Base-by-base conservation (phyloP, 2,888 invertebrate species). In the Tenthredo livida region DNA sequence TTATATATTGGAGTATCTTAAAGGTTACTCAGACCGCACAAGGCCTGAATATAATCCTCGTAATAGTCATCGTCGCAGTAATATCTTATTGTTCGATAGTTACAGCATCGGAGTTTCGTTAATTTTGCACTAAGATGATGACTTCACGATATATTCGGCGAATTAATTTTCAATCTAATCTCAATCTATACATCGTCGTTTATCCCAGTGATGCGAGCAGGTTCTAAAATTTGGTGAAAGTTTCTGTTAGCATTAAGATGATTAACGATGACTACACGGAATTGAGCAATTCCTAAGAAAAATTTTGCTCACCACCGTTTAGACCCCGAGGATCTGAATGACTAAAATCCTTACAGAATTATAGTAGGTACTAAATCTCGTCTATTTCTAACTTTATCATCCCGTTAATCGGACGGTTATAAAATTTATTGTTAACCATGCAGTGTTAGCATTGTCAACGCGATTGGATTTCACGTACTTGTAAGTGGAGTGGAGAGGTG, bases 161-260 rank as follows among this genome's bases (percentile, higher is more conserved):
- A 61, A 61, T 61, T 61, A 25, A 70, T 70, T 70, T 17, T n/a
- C 33, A n/a, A n/a, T 9, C 29, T 37, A 7, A 70, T 70, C 54
- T 54, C 54, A 0, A n/a, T n/a, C 54, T 54, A n/a, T 12, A 37
- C 33, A 33, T 72, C n/a, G 15, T 72, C 33, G 1, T 72, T 72
- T 72, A 40, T 72, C 7, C 17, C 6, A 40, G 15, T 40, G 37
- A 9, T 37, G 17, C 40, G 70, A n/a, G 40, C 70, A 37, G 61
- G 70, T n/a, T n/a, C n/a, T 72, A 50, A 77, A 29, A 77, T 73
- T 73, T 54, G 54, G 77, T 54, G 77, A 77, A 77, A 50, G 54
- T 77, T 77, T 54, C 10, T 4, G 72, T 73, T 6, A 73, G 25
- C 15, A 40, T 21, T 43, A n/a, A 21, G 1, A 73, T 73, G 72